A percentile compares a stretch with the other conserved stretches of the same genome.
phyloP scores from a whole-genome alignment of 2,888 invertebrate species.

The Noctua janthina region DNA sequence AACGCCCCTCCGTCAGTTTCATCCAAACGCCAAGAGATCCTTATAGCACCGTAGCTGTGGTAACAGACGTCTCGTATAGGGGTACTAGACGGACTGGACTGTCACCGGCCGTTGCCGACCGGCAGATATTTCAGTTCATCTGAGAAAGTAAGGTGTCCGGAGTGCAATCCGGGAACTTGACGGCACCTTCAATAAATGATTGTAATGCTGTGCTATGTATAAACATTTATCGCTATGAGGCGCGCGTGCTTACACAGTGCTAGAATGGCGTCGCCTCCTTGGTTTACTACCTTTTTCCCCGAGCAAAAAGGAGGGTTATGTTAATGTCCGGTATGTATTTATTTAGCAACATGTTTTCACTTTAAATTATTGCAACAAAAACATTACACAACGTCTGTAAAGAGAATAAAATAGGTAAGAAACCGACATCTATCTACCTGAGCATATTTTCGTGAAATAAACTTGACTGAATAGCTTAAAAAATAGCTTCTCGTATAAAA shows the following conservation, averaged over 20 bases:
- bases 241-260: conserved; percentile 13
- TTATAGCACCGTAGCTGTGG: background rate
- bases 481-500: background rate
- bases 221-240: background rate
- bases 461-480: conserved; percentile 13
- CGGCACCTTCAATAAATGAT: background rate
- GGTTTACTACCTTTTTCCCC: background rate
- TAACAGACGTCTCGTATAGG: no score
- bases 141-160: background rate
- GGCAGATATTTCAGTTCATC: background rate
- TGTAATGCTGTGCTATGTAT: background rate
- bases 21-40: background rate
- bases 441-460: conserved; percentile 3
- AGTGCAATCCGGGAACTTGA: background rate
- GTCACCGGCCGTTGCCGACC: background rate
- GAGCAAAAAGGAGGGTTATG: background rate
- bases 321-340: no score
- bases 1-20: background rate
- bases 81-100: no score
- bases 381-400: background rate
- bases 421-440: no score
- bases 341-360: no score
- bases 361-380: background rate
- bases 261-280: background rate
- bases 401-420: background rate